These are phyloP conservation scores for Lepidurus couesii DNA, from an alignment of 1,140 invertebrate species.

Conservation along the genomic window DNA sequence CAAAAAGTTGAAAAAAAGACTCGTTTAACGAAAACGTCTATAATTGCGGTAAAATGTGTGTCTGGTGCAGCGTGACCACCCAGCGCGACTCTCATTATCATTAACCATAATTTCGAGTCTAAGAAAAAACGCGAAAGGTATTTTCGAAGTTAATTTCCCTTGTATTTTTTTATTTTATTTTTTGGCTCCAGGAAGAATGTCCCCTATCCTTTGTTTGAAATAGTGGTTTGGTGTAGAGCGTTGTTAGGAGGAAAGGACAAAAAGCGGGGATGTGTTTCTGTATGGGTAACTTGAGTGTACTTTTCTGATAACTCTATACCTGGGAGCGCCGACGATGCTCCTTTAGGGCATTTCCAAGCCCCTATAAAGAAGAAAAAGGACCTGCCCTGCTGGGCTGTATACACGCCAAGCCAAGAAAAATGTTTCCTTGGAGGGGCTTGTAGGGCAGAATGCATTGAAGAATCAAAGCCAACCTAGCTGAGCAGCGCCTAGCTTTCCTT, in stretches of 20 bases:
- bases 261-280: not conserved
- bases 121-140: not conserved
- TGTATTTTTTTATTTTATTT: not conserved
- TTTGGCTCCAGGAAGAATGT: not conserved
- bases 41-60: not conserved
- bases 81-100: not conserved
- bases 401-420: slow-evolving; percentile 10
- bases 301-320: slow-evolving; percentile 21
- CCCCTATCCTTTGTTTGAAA: not conserved
- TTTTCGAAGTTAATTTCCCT: not conserved
- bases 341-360: not conserved
- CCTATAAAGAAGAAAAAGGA: not conserved
- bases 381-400: slow-evolving; percentile 12
- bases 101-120: not conserved
- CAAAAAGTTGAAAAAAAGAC: not conserved
- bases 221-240: not conserved
- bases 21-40: not conserved
- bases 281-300: slow-evolving; percentile 21
- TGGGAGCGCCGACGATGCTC: slow-evolving; percentile 16
- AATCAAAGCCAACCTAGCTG: not conserved
- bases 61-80: not conserved
- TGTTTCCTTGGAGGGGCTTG: not conserved
- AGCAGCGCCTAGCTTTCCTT: not conserved
- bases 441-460: slow-evolving; percentile 8
- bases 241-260: not conserved